Evolutionary conservation across 2,797 vertebrate genomes (phyloP).

Genomic region (Malurus splendens): DNA sequence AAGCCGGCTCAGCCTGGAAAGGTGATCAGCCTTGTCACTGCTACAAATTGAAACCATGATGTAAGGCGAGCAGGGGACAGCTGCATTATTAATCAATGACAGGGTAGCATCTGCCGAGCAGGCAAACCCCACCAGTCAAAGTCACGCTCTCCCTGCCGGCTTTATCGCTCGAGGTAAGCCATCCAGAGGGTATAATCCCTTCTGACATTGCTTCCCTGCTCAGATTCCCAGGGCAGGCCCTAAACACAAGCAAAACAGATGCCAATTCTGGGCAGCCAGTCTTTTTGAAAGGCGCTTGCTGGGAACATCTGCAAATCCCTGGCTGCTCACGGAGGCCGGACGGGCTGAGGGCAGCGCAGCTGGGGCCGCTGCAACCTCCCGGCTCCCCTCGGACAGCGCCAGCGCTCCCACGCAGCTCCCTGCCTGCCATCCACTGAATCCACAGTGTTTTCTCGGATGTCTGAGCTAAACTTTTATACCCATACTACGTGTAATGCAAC

Average conservation of each 20-base stretch:
- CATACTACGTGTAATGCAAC: neutral
- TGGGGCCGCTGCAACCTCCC: neutral
- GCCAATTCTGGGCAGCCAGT: neutral
- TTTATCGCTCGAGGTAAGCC: neutral
- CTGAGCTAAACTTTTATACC: neutral
- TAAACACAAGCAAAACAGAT: neutral
- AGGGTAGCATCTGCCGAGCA: neutral
- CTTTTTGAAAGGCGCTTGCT: neutral
- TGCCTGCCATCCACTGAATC: neutral
- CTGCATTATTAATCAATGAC: neutral
- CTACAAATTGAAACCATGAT: constrained; percentile 24
- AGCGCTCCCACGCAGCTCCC: rapidly evolving
- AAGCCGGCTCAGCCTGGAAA: neutral
- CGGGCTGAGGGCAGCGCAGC: neutral
- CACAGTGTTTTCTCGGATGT: neutral
- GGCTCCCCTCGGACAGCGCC: rapidly evolving
- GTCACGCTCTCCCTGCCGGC: neutral
- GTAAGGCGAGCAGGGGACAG: neutral
- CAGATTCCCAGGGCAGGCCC: constrained; percentile 7
- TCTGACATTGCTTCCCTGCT: neutral
- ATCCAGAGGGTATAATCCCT: neutral
- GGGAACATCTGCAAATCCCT: neutral
- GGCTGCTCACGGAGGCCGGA: neutral
- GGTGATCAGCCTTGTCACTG: constrained; percentile 1
- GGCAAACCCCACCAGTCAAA: neutral